Evolutionary conservation across 2,113 vertebrate species (phyloP), one percentile per base, ranked within the genome.

Genomic region (Mohoua ochrocephala): DNA sequence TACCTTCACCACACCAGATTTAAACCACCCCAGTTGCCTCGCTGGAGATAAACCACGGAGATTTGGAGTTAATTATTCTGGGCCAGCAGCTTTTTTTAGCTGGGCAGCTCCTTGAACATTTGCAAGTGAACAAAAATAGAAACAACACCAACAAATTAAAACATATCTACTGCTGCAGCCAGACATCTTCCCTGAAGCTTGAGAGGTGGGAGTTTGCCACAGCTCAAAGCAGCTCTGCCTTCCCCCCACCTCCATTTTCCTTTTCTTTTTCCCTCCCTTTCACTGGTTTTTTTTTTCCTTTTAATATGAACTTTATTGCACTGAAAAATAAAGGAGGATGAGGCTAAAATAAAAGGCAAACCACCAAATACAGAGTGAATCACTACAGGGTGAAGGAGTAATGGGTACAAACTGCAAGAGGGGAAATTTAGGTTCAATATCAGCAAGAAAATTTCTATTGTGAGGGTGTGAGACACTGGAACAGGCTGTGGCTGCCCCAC

Each of bases 31-130:
- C 77, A 57, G 16, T 1, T 52, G 24, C 73, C 84, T 86, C 11
- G 0, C 28, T 77, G 53, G 37, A 54, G 77, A 84, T 16, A 7
- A 74, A 78, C 70, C 68, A 56, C 3, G 0, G 56, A 65, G 60
- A 87, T 91, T 78, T 70, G 30, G 35, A 84, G 69, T 68, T 82
- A 75, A 89, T 89, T 71, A 87, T 82, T 68, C 65, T 21, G 74
- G 69, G 60, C 49, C 37, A 87, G 52, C 44, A 93, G 52, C 21
- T 89, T 84, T 91, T 92, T 84, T 93, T 87, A 91, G 81, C 77
- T 70, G 56, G 64, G 92, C 73, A 69, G 81, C 3, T 2, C 42
- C 44, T 53, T 35, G 52, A 94, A 63, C 56, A 42, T 70, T 84
- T 81, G 87, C 69, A 81, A 94, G 64, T 28, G 69, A 65, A 59